Evolutionary conservation across 2,888 invertebrate species (phyloP).

Genomic region (Shargacucullia verbasci): DNA sequence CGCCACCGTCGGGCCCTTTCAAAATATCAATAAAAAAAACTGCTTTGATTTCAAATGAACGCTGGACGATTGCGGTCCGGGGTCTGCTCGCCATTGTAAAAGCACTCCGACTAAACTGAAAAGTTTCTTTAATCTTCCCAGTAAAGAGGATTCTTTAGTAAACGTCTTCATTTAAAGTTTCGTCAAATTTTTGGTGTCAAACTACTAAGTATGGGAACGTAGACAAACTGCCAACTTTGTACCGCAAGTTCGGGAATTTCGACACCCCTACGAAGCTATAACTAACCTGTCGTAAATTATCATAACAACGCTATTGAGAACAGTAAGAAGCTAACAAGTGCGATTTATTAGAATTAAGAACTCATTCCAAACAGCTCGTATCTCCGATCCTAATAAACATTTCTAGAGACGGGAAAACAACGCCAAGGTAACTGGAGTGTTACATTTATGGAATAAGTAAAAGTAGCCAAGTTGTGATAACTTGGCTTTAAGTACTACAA

Average conservation of each 20-base stretch:
- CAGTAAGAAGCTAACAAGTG: conserved; percentile 50
- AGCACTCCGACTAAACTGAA: conserved; percentile 56
- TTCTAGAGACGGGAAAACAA: conserved; percentile 39
- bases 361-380: conserved; percentile 38
- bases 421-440: conserved; percentile 29
- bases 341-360: conserved; percentile 55
- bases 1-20: conserved; percentile 57
- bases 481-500: no score
- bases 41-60: conserved; percentile 72
- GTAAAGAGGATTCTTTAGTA: conserved; percentile 47
- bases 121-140: conserved; percentile 64
- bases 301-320: conserved; percentile 45
- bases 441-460: conserved; percentile 26
- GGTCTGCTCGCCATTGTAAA: conserved; percentile 51
- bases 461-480: no score
- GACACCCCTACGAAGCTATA: conserved; percentile 41
- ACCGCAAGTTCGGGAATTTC: conserved; percentile 57
- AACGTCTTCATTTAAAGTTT: conserved; percentile 71
- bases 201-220: conserved; percentile 61
- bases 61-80: conserved; percentile 57
- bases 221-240: conserved; percentile 54
- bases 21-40: conserved; percentile 73
- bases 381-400: conserved; percentile 43
- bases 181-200: conserved; percentile 63
- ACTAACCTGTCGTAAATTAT: conserved; percentile 47